Evolutionary conservation across 2,888 invertebrate species (phyloP).

Genomic region (Caenorhabditis sp.): DNA sequence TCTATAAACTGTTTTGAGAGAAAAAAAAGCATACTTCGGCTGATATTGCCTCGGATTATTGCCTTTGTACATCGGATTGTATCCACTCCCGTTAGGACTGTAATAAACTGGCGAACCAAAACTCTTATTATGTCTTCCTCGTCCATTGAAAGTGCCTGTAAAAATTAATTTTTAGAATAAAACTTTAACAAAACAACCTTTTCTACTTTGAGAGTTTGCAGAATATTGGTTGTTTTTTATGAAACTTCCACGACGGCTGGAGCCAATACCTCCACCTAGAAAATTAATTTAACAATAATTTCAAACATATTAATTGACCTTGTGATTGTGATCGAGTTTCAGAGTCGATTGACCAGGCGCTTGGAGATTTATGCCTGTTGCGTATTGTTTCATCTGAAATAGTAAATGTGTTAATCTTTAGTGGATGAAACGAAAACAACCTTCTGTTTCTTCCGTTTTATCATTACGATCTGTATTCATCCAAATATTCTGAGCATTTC

Average conservation of each 20-base stretch:
- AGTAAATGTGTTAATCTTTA: background rate
- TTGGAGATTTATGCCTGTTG: background rate
- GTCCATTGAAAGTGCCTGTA: background rate
- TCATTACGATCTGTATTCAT: background rate
- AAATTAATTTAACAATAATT: too few species aligned
- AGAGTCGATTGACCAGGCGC: background rate
- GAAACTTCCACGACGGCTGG: too few species aligned
- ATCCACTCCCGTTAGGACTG: background rate
- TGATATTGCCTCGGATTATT: background rate
- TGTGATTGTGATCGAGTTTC: background rate
- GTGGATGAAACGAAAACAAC: background rate
- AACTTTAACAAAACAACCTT: too few species aligned
- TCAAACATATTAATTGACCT: too few species aligned
- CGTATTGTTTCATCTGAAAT: background rate
- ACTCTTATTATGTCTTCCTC: conserved; percentile 1
- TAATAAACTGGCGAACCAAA: background rate
- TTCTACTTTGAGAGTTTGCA: background rate
- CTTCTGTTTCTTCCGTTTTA: background rate
- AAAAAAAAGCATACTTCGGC: background rate
- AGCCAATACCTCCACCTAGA: too few species aligned
- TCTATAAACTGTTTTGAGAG: background rate
- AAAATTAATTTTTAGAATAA: too few species aligned
- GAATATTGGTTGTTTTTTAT: background rate
- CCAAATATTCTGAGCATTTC: background rate
- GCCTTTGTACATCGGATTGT: background rate